Base-by-base conservation (phyloP, 2,888 invertebrate genomes). In the Atethmia centrago region DNA sequence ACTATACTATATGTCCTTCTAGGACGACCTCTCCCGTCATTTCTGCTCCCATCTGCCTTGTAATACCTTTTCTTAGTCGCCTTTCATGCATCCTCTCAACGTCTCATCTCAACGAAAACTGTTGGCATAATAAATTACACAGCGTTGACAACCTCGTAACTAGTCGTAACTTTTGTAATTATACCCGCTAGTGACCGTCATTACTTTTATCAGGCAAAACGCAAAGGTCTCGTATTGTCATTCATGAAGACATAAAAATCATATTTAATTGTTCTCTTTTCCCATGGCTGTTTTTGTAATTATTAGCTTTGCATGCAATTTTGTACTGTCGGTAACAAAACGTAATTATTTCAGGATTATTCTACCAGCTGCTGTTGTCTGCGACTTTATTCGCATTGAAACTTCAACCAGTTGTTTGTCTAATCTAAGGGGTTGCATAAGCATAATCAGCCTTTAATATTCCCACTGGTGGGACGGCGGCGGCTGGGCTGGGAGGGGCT, bases 231-330 rank as follows among this genome's bases (percentile, higher is more conserved):
- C 59, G 47, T 53, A 74, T 74, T 84, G 77, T 84, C 77, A 71
- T 67, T 62, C 42, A 53, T 70, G 74, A 74, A 78, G 76, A 71
- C 71, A 79, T 77, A 83, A 84, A 78, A 82, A 76, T 70, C 61
- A 58, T 76, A 75, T 73, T 69, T 79, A 82, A 90, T 89, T 90
- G 88, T 89, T 82, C 63, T 69, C 14, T 62, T 25, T 89, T 90
- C 90, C 84, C 90, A 90, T 83, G 86, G 70, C 51, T 80, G 67
- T 62, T 74, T n/a, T 74, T 74, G 77, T 84, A 7, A n/a, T 36
- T 85, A 88, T 88, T 87, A 83, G 64, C 76, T 84, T 85, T 83
- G 80, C 83, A 83, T 82, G 85, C 86, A 78, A 78, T 10, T 14
- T 28, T 25, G 82, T 79, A 84, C 79, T 14, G 63, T 77, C 62